Evolutionary conservation across 2,888 invertebrate species (phyloP).

Genomic region (Lymantria monacha): DNA sequence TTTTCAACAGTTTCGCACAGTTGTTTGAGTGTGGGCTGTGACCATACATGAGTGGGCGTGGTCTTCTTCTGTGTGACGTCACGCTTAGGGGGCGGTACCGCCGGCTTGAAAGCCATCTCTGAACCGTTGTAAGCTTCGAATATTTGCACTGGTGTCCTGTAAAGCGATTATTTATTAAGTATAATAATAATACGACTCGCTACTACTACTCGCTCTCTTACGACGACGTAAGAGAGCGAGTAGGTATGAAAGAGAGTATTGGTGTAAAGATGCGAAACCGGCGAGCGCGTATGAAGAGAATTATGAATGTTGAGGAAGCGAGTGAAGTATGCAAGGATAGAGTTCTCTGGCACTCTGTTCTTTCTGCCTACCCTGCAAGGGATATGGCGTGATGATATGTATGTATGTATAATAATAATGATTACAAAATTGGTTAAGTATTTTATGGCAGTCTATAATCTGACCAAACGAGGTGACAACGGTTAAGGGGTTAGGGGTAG

Average conservation of each 20-base stretch:
- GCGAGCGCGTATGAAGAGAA: too few relatives aligned
- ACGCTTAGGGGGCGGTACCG: conserved; percentile 84
- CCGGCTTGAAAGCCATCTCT: conserved; percentile 88
- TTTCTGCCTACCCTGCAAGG: too few relatives aligned
- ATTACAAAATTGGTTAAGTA: too few relatives aligned
- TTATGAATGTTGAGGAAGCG: too few relatives aligned
- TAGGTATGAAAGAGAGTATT: too few relatives aligned
- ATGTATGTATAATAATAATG: not conserved
- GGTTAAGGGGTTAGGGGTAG: too few relatives aligned
- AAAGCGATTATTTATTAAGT: conserved; percentile 16
- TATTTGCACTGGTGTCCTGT: conserved; percentile 85
- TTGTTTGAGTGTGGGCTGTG: conserved; percentile 62
- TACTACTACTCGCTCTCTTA: not conserved
- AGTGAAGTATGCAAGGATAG: too few relatives aligned
- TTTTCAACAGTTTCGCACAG: conserved; percentile 64
- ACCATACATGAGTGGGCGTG: conserved; percentile 58
- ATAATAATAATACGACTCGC: not conserved
- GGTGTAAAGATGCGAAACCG: too few relatives aligned
- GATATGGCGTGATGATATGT: too few relatives aligned
- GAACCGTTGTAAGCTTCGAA: conserved; percentile 85
- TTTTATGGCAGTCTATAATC: too few relatives aligned
- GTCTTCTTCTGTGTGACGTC: conserved; percentile 44
- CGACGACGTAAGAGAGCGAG: not conserved
- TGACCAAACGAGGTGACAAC: too few relatives aligned
- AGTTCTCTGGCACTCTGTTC: too few relatives aligned